A percentile compares a stretch with the other conserved stretches of the same genome.
Evolutionary conservation across 2,888 invertebrate genomes (phyloP).

Genomic region (Folsomia manolachei): DNA sequence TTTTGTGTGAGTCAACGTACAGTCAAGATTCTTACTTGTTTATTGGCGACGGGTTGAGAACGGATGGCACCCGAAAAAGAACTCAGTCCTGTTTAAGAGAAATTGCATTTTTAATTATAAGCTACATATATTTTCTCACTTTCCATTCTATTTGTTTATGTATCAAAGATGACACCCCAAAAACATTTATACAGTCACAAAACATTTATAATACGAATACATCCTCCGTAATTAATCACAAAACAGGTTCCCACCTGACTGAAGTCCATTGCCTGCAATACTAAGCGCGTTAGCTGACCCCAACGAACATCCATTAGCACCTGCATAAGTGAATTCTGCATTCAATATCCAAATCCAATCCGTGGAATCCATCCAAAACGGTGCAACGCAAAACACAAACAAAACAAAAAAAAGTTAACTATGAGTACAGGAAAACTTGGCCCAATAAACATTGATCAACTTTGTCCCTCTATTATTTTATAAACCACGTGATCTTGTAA

Average conservation of each 20-base stretch:
- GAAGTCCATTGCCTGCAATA: constrained; percentile 46
- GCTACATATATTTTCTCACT: no score
- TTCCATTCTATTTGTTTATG: background rate
- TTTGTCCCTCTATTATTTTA: no score
- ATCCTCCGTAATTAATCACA: constrained; percentile 3
- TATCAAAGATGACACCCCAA: background rate
- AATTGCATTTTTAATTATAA: no score
- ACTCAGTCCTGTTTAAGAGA: constrained; percentile 40
- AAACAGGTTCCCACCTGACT: constrained; percentile 38
- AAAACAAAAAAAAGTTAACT: constrained; percentile 15
- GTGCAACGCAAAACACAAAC: constrained; percentile 21
- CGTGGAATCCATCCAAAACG: background rate
- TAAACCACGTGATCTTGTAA: background rate
- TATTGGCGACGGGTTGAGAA: constrained; percentile 26
- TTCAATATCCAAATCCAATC: constrained; percentile 6
- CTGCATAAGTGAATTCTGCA: constrained; percentile 41
- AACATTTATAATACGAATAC: background rate
- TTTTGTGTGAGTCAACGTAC: constrained; percentile 9
- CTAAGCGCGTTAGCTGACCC: constrained; percentile 48
- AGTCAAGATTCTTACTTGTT: constrained; percentile 35
- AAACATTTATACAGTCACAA: background rate
- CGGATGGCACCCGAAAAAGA: constrained; percentile 43
- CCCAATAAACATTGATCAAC: constrained; percentile 2
- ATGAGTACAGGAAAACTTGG: constrained; percentile 16
- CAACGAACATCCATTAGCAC: constrained; percentile 48